These are phyloP conservation scores for Sigmodon hispidus DNA, from an alignment of 2,113 vertebrate genomes.

Conservation along the genomic window DNA sequence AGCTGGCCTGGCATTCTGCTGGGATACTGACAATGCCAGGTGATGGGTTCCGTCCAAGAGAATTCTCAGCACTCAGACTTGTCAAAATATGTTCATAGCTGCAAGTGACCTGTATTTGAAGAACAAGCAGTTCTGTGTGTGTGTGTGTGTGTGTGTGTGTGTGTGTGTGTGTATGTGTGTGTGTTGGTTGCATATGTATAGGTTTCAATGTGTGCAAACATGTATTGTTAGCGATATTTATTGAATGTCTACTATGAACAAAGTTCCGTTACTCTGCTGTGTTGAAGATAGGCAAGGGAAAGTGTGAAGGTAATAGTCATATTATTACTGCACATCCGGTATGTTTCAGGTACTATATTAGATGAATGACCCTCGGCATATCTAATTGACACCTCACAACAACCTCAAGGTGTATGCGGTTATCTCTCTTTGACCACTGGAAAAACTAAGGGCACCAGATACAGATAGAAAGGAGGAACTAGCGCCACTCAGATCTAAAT, in stretches of 20 bases:
- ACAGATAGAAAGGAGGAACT: background rate
- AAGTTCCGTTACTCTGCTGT: background rate
- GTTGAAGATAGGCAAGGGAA: background rate
- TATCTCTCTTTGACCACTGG: background rate
- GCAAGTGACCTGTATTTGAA: background rate
- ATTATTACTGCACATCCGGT: background rate
- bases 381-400: background rate
- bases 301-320: background rate
- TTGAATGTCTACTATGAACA: background rate
- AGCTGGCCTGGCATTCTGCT: background rate
- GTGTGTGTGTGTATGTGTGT: background rate
- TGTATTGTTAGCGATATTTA: background rate
- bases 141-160: no score
- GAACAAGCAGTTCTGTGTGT: background rate
- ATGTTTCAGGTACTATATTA: background rate
- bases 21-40: background rate
- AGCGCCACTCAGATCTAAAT: background rate
- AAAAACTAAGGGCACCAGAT: background rate
- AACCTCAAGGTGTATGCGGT: background rate
- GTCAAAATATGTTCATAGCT: background rate
- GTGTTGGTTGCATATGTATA: background rate
- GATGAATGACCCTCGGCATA: background rate
- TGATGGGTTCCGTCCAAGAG: background rate
- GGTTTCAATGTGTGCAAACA: background rate
- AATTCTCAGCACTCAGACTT: slow-evolving; percentile 10